phyloP scores from a whole-genome alignment of 2,113 vertebrate genomes.

The Tenrec ecaudatus region DNA sequence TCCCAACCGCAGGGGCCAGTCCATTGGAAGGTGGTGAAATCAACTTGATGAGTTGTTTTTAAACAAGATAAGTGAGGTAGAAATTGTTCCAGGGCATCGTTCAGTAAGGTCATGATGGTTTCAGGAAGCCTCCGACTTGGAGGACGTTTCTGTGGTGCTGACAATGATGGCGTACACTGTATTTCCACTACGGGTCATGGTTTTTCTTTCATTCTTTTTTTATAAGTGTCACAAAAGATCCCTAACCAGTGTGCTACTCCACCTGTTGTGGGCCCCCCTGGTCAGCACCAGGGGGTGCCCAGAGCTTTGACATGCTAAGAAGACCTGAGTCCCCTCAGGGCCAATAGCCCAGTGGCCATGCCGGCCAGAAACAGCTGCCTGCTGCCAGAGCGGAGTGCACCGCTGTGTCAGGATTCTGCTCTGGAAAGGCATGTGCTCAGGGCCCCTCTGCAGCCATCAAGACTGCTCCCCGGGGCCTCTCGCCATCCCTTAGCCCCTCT shows the following conservation, averaged over 20 bases:
- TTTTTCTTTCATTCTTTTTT: no score
- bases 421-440: constrained; percentile 56
- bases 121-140: not conserved
- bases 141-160: accelerated
- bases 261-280: not conserved
- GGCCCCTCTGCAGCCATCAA: constrained; percentile 30
- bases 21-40: not conserved
- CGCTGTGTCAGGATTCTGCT: constrained; percentile 46
- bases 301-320: not conserved
- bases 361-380: not conserved
- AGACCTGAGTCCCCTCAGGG: not conserved
- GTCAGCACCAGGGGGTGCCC: no score
- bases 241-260: accelerated
- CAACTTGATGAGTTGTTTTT: not conserved
- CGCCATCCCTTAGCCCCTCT: constrained; percentile 5
- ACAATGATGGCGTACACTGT: not conserved
- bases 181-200: not conserved
- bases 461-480: not conserved
- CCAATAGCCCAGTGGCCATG: not conserved
- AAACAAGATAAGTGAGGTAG: not conserved
- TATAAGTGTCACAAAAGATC: no score
- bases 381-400: not conserved
- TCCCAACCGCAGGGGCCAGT: accelerated
- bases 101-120: accelerated
- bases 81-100: accelerated